Conservation (phyloP, 1,140 invertebrate species). For the Potamilus streckersoni region DNA sequence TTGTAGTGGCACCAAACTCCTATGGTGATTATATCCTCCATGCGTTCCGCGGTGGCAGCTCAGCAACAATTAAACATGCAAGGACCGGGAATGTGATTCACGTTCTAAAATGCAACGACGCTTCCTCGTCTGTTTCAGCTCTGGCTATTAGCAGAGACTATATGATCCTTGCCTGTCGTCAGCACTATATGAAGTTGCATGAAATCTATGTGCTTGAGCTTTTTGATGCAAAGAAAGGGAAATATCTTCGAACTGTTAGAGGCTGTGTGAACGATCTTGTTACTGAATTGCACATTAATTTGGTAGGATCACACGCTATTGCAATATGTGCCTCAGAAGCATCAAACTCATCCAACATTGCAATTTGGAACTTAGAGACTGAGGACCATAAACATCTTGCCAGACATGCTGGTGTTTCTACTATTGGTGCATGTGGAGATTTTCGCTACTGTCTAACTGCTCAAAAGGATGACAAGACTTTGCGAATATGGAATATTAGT, state of each 20-base stretch:
- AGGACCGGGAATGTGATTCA: constrained; percentile 53
- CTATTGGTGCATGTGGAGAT: constrained; percentile 54
- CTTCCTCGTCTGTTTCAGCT: constrained; percentile 53
- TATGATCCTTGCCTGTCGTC: constrained; percentile 56
- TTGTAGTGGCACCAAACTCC: constrained; percentile 47
- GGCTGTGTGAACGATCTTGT: constrained; percentile 61
- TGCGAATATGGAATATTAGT: constrained; percentile 63
- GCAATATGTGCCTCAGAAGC: constrained; percentile 49
- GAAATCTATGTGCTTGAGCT: constrained; percentile 61
- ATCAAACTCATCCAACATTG: constrained; percentile 58
- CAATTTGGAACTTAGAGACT: constrained; percentile 66
- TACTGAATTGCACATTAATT: constrained; percentile 51
- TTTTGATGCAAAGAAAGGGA: constrained; percentile 57
- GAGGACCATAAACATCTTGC: constrained; percentile 67
- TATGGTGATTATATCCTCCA: constrained; percentile 54
- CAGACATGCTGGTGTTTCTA: constrained; percentile 53
- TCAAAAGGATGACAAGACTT: constrained; percentile 48
- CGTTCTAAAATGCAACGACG: constrained; percentile 53
- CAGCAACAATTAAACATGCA: constrained; percentile 54
- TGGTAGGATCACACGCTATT: constrained; percentile 59
- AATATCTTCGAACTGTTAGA: constrained; percentile 57
- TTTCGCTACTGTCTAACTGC: constrained; percentile 60
- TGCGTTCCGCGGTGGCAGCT: constrained; percentile 52
- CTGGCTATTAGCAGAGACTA: constrained; percentile 60
- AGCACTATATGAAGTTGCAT: constrained; percentile 56